Conservation (phyloP, 2,797 vertebrate species). For the Platyrinchus mystaceus region DNA sequence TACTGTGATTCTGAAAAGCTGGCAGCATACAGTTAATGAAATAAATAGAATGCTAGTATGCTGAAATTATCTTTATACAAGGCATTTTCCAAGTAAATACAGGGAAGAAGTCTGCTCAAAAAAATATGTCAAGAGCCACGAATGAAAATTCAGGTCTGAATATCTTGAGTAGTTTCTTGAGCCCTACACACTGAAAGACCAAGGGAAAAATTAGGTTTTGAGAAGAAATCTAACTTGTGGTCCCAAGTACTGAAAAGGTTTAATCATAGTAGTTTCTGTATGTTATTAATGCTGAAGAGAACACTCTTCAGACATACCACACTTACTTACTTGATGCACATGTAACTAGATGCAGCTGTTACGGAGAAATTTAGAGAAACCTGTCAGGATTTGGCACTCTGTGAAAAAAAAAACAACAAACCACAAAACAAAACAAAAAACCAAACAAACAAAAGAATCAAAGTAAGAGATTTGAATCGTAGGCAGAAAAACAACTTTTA, state of each 20-base stretch:
- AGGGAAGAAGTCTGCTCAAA: neutral
- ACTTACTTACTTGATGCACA: neutral
- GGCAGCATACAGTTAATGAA: neutral
- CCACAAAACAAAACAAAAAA: too few relatives aligned
- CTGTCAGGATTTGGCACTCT: neutral
- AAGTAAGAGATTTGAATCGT: rapidly evolving
- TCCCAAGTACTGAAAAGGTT: neutral
- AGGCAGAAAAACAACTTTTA: neutral
- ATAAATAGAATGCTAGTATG: neutral
- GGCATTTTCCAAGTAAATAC: neutral
- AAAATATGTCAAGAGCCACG: neutral
- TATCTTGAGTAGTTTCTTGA: neutral
- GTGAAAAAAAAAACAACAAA: neutral
- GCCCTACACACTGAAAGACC: neutral
- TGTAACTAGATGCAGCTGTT: neutral
- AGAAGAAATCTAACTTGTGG: neutral
- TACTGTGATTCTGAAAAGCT: neutral
- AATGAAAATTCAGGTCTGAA: neutral
- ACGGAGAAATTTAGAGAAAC: neutral
- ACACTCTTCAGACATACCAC: neutral
- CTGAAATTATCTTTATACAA: neutral
- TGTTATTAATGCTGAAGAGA: neutral
- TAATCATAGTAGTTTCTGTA: neutral
- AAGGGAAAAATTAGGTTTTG: neutral
- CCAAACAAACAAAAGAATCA: neutral